Conservation (phyloP, 2,888 invertebrate genomes). For the Drosophila fulvimacula region DNA sequence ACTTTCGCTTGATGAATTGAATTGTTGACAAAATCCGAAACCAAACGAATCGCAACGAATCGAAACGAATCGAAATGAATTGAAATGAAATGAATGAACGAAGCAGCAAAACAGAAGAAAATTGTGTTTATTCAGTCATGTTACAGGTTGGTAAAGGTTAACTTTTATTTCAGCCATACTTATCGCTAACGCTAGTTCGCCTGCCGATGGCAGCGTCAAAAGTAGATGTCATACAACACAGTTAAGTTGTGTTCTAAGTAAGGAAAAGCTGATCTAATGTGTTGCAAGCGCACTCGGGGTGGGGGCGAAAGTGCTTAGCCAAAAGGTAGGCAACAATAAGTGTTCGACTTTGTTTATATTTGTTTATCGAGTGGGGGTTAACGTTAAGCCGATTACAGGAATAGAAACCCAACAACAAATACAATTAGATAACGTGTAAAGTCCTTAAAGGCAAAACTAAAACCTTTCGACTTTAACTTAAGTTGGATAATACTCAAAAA, state of each 20-base stretch:
- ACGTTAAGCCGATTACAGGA: conserved; percentile 1
- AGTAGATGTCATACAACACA: conserved; percentile 31
- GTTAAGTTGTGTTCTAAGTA: conserved; percentile 45
- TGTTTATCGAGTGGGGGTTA: not conserved
- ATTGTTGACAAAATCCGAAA: conserved; percentile 69
- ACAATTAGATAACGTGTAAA: not conserved
- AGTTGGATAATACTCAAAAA: not conserved
- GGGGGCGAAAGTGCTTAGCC: conserved; percentile 13
- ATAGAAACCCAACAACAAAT: not conserved
- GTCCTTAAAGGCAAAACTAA: not conserved
- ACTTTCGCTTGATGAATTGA: conserved; percentile 79
- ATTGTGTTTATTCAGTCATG: conserved; percentile 79
- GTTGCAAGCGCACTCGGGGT: conserved; percentile 6
- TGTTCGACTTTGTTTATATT: conserved; percentile 9
- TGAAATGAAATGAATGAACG: conserved; percentile 15
- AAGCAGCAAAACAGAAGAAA: conserved; percentile 72
- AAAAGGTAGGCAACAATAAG: not conserved
- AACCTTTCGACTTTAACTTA: not conserved
- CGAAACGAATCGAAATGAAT: conserved; percentile 24
- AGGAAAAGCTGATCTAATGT: conserved; percentile 43
- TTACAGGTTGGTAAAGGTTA: conserved; percentile 57
- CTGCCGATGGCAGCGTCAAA: conserved; percentile 18
- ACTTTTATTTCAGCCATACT: conserved; percentile 13
- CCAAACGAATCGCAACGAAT: conserved; percentile 20
- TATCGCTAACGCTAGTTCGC: conserved; percentile 3